Evolutionary conservation across 2,888 invertebrate species (phyloP).

Genomic region (Hylaea fasciaria): DNA sequence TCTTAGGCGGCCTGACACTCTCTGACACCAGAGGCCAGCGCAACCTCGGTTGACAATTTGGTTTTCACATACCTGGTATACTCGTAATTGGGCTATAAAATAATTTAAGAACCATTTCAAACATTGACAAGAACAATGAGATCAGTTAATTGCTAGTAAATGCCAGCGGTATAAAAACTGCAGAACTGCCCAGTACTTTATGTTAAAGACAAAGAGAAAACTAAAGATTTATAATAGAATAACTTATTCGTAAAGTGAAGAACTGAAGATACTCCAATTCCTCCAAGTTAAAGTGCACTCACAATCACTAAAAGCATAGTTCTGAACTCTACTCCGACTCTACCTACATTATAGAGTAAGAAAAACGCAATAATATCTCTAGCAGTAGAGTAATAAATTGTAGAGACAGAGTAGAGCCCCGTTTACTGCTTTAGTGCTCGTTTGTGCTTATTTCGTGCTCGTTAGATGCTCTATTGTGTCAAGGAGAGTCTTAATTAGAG

Average conservation of each 20-base stretch:
- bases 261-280: conserved; percentile 6
- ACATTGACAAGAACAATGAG: not conserved
- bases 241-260: conserved; percentile 9
- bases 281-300: conserved; percentile 16
- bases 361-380: conserved; percentile 14
- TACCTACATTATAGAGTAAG: conserved; percentile 9
- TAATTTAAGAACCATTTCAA: too few relatives aligned
- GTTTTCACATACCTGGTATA: too few relatives aligned
- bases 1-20: too few relatives aligned
- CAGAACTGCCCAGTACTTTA: too few relatives aligned
- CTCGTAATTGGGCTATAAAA: too few relatives aligned
- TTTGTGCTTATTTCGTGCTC: conserved; percentile 27
- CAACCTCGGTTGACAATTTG: too few relatives aligned
- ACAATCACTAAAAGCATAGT: conserved; percentile 18
- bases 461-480: conserved; percentile 28
- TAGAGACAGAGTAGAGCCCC: conserved; percentile 8
- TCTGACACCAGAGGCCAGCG: too few relatives aligned
- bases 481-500: conserved; percentile 20
- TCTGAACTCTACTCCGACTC: conserved; percentile 6
- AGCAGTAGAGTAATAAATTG: conserved; percentile 21
- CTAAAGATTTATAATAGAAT: conserved; percentile 11
- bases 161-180: too few relatives aligned
- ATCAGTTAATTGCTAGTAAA: too few relatives aligned
- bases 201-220: not conserved
- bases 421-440: conserved; percentile 21